Conservation (phyloP, 2,797 vertebrate genomes). For the Pseudochromis fuscus region DNA sequence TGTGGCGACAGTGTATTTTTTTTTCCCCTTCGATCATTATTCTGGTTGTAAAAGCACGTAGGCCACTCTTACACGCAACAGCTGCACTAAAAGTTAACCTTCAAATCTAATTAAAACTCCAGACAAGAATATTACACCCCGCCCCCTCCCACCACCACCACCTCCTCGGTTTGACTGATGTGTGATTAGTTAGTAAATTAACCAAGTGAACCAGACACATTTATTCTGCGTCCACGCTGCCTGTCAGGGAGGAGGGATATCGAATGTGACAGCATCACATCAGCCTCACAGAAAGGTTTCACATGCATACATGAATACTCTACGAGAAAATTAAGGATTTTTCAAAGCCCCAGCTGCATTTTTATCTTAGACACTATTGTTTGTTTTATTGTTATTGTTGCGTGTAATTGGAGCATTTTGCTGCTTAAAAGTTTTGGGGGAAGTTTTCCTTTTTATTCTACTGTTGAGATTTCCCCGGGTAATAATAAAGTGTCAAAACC, state of each 20-base stretch:
- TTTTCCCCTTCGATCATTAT: background rate
- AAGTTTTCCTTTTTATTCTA: background rate
- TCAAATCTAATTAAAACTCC: conserved; percentile 62
- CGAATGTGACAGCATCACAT: conserved; percentile 4
- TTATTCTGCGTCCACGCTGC: conserved; percentile 27
- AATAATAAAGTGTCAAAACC: background rate
- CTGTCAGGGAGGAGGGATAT: background rate
- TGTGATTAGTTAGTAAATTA: conserved; percentile 49
- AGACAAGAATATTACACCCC: background rate
- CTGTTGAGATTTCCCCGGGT: background rate
- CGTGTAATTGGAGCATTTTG: background rate
- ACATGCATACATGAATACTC: conserved; percentile 13
- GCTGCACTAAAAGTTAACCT: conserved; percentile 60
- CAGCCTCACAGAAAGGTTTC: background rate
- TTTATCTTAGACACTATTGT: background rate
- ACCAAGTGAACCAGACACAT: conserved; percentile 14
- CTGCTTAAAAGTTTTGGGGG: background rate
- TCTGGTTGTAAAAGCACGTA: conserved; percentile 13
- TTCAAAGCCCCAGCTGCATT: background rate
- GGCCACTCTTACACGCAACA: conserved; percentile 5
- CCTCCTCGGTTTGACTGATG: conserved; percentile 23
- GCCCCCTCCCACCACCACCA: too few relatives aligned
- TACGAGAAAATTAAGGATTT: background rate
- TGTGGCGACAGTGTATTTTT: background rate
- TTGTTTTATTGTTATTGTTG: conserved; percentile 5